Evolutionary conservation across 1,140 invertebrate genomes (phyloP), one percentile per base, ranked within the genome.

Genomic region (Phthorimaea operculella): DNA sequence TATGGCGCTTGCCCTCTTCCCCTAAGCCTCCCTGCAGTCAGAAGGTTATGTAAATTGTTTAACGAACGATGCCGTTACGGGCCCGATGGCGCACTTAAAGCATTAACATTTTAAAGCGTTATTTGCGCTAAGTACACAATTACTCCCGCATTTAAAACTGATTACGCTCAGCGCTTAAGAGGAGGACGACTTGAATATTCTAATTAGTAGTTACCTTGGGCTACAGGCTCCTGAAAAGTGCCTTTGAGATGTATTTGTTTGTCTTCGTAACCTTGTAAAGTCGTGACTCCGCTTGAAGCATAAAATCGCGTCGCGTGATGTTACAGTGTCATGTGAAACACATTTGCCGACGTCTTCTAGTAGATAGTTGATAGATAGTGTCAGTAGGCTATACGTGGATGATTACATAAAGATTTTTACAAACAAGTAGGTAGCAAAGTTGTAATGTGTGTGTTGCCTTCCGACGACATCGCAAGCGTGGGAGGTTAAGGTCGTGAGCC

Each of bases 71-170:
- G 62, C 64, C 63, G 60, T 72, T 64, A 64, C 61, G 52, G 58
- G 58, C 58, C 59, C 67, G 63, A 79, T 60, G 72, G 71, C 59
- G 68, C 72, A 76, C 71, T 78, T 76, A 74, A 73, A 58, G 61
- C 68, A 74, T 79, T 79, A 77, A 75, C 74, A 74, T 79, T 79
- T 76, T 77, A 79, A 77, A 76, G 66, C 66, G 67, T 72, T 73
- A 76, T 81, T 81, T 75, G 71, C 68, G 62, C 63, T 72, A 74
- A 76, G 67, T 66, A 78, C 68, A 77, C 74, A 75, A 81, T 83
- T 79, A 75, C 63, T 72, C 66, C 58, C 65, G 65, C 72, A 68
- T 75, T 77, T 68, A 74, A 47, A 72, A 73, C 67, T 72, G 72
- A 77, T 79, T 79, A 75, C 63, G 51, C 56, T 52, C 36, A 54